Evolutionary conservation across 2,113 vertebrate genomes (phyloP).

Genomic region (Malaclemys terrapin): DNA sequence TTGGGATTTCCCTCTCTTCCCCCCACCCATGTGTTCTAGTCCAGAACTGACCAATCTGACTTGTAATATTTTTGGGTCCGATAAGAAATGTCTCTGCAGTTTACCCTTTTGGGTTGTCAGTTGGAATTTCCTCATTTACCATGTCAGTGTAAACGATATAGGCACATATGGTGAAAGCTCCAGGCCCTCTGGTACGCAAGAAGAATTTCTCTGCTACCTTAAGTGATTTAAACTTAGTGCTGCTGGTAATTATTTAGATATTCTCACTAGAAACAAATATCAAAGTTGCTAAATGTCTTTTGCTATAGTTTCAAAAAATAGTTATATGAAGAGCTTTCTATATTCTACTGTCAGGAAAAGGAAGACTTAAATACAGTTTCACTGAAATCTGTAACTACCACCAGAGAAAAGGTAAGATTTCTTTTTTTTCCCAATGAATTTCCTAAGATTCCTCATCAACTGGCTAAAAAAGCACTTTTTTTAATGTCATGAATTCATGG

Average conservation of each 20-base stretch:
- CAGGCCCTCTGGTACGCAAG: background rate
- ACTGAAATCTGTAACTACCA: slow-evolving; percentile 58
- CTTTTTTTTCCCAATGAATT: background rate
- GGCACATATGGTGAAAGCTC: background rate
- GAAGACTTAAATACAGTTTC: slow-evolving; percentile 66
- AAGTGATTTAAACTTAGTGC: background rate
- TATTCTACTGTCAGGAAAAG: slow-evolving; percentile 66
- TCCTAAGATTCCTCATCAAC: slow-evolving; percentile 1
- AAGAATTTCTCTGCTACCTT: slow-evolving; percentile 15
- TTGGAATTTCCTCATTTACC: slow-evolving; percentile 10
- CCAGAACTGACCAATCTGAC: slow-evolving; percentile 60
- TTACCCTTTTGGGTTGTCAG: slow-evolving; percentile 27
- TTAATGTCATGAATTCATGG: slow-evolving; percentile 33
- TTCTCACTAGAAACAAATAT: background rate
- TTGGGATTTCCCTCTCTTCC: slow-evolving; percentile 46
- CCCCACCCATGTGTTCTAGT: slow-evolving; percentile 53
- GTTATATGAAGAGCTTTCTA: slow-evolving; percentile 46
- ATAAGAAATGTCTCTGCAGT: slow-evolving; percentile 61
- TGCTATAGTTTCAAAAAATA: slow-evolving; percentile 42
- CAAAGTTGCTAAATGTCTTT: background rate
- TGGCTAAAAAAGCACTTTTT: background rate
- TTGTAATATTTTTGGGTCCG: slow-evolving; percentile 57
- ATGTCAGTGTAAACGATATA: slow-evolving; percentile 13
- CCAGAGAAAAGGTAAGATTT: background rate
- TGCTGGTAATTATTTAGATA: background rate